Percentiles rank a stretch among this genome's conserved stretches.
Conservation (phyloP, 2,888 invertebrate species). For the Lysandra bellargus region DNA sequence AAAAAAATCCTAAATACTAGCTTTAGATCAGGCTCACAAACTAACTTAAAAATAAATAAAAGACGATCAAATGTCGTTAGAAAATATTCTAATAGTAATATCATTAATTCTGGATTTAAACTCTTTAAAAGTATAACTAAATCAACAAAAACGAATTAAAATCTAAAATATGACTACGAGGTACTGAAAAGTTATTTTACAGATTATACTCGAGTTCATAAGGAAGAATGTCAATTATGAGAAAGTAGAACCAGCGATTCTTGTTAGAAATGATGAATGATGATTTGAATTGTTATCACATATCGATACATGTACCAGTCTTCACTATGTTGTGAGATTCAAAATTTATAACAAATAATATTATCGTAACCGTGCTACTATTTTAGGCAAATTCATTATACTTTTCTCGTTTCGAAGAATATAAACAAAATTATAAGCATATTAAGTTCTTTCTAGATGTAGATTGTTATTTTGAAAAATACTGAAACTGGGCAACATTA, state of each 20-base stretch:
- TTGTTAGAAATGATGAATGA: neutral
- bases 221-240: neutral
- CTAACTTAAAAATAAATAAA: constrained; percentile 30
- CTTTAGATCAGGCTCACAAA: constrained; percentile 12
- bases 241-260: neutral
- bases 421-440: neutral
- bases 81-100: constrained; percentile 69
- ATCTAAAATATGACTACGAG: constrained; percentile 54
- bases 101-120: constrained; percentile 74
- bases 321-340: constrained; percentile 18
- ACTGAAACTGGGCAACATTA: constrained; percentile 11
- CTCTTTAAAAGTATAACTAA: constrained; percentile 61
- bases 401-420: neutral
- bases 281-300: neutral
- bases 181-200: constrained; percentile 48
- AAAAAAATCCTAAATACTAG: constrained; percentile 37
- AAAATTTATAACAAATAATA: constrained; percentile 12
- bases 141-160: constrained; percentile 69
- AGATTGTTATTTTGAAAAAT: neutral
- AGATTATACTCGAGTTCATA: neutral
- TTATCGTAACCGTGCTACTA: neutral
- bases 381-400: neutral
- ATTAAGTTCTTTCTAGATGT: neutral
- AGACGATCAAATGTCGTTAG: constrained; percentile 52
- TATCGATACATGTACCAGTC: constrained; percentile 18